Conservation (phyloP, 2,888 invertebrate genomes). For the Catocala sponsa region DNA sequence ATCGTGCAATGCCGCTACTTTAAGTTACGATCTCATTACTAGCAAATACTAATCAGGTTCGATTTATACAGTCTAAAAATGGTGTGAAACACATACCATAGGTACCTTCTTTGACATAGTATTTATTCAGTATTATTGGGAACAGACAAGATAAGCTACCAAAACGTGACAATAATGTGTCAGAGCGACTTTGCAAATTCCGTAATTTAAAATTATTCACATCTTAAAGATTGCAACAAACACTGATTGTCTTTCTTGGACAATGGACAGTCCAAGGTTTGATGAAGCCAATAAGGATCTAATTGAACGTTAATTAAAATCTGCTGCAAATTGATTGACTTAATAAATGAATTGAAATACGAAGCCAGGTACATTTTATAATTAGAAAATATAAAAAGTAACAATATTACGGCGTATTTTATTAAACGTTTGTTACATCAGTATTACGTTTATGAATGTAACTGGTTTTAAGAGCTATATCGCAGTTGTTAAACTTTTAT, state of each 20-base stretch:
- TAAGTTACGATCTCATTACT: too few species aligned
- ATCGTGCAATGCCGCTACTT: too few species aligned
- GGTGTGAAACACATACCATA: too few species aligned
- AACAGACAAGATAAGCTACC: too few species aligned
- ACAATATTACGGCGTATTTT: slow-evolving; percentile 9
- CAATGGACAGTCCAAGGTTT: slow-evolving; percentile 40
- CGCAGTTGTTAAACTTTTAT: neutral
- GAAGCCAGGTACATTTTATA: slow-evolving; percentile 23
- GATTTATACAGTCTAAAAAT: too few species aligned
- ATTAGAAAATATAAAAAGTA: slow-evolving; percentile 2
- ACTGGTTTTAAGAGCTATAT: slow-evolving; percentile 12
- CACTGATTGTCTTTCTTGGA: slow-evolving; percentile 26
- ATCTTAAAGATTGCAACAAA: slow-evolving; percentile 28
- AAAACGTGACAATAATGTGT: too few species aligned
- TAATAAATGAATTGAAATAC: slow-evolving; percentile 29
- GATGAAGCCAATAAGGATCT: slow-evolving; percentile 41
- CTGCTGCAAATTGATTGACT: slow-evolving; percentile 35
- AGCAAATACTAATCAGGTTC: too few species aligned
- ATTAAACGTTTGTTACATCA: slow-evolving; percentile 4
- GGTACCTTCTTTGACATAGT: too few species aligned
- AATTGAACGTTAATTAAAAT: slow-evolving; percentile 45
- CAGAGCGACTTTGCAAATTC: neutral
- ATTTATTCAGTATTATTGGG: too few species aligned
- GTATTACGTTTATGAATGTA: slow-evolving; percentile 9
- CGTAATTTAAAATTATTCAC: slow-evolving; percentile 14